Evolutionary conservation across 2,797 vertebrate genomes (phyloP).

Genomic region (Pangasius sanitwongsei): DNA sequence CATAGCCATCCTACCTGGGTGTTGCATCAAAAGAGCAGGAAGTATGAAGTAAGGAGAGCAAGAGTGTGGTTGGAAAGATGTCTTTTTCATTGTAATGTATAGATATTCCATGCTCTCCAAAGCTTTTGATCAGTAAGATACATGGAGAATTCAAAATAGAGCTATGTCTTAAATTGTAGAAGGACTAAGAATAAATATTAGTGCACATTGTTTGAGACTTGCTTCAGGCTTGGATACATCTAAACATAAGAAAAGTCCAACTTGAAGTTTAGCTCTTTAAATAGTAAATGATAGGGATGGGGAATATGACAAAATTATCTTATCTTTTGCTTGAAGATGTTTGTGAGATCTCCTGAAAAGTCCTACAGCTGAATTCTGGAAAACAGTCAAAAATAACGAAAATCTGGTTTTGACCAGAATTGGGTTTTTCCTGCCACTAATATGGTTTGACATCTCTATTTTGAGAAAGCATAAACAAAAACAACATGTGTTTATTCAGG

Average conservation of each 20-base stretch:
- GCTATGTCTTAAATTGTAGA: background rate
- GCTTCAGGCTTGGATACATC: background rate
- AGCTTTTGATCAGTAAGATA: background rate
- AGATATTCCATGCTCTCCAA: background rate
- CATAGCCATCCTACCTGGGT: constrained; percentile 58
- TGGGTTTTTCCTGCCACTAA: background rate
- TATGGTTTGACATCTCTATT: background rate
- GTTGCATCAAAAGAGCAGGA: constrained; percentile 55
- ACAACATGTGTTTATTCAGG: background rate
- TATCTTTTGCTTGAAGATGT: background rate
- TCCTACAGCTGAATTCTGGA: background rate
- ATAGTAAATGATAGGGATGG: too few relatives aligned
- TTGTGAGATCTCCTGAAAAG: background rate
- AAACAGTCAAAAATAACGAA: background rate
- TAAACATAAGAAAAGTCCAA: background rate
- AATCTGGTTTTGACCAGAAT: background rate
- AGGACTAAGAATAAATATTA: background rate
- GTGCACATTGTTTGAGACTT: background rate
- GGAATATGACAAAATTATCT: background rate
- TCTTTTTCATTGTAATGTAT: constrained; percentile 9
- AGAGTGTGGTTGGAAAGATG: constrained; percentile 15
- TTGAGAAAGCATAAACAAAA: background rate
- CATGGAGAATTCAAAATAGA: too few relatives aligned
- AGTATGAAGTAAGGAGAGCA: constrained; percentile 10
- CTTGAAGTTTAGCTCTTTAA: background rate